A percentile compares a stretch with the other conserved stretches of the same genome.
phyloP scores from a whole-genome alignment of 2,888 invertebrate species.

The Tetramorium bicarinatum region DNA sequence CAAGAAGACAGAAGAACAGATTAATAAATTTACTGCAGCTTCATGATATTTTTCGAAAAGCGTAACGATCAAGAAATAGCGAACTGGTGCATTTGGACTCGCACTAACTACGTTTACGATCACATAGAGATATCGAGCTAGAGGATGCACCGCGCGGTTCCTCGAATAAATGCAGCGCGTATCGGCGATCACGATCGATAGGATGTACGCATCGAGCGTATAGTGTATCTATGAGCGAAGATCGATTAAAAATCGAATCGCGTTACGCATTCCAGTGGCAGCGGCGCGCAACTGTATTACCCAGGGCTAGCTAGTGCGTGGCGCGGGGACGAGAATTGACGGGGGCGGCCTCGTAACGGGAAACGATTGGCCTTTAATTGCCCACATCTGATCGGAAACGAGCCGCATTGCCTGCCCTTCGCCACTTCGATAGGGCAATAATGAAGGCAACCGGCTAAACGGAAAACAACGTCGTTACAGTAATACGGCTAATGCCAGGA shows the following conservation, averaged over 20 bases:
- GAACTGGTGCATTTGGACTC: background rate
- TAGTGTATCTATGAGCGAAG: slow-evolving; percentile 30
- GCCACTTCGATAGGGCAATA: slow-evolving; percentile 59
- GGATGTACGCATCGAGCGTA: background rate
- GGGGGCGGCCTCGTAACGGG: slow-evolving; percentile 66
- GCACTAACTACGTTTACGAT: slow-evolving; percentile 24
- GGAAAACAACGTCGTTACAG: slow-evolving; percentile 64
- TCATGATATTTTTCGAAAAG: background rate
- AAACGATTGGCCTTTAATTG: slow-evolving; percentile 77
- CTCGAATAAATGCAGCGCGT: slow-evolving; percentile 24
- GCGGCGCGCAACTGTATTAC: slow-evolving; percentile 58
- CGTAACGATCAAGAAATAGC: background rate
- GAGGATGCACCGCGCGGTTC: slow-evolving; percentile 8
- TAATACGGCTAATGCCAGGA: slow-evolving; percentile 61
- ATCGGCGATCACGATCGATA: slow-evolving; percentile 28
- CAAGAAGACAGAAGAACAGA: background rate
- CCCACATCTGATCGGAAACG: slow-evolving; percentile 75
- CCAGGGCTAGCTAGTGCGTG: slow-evolving; percentile 52
- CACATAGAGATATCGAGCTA: background rate
- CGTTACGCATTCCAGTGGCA: slow-evolving; percentile 55
- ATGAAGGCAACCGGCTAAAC: slow-evolving; percentile 55
- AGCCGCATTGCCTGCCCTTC: slow-evolving; percentile 45
- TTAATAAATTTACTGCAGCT: background rate
- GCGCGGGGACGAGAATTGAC: slow-evolving; percentile 16
- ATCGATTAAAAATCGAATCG: slow-evolving; percentile 68